A percentile compares a stretch with the other conserved stretches of the same genome.
phyloP scores from a whole-genome alignment of 1,140 invertebrate genomes.

The Muscidifurax raptorellus region DNA sequence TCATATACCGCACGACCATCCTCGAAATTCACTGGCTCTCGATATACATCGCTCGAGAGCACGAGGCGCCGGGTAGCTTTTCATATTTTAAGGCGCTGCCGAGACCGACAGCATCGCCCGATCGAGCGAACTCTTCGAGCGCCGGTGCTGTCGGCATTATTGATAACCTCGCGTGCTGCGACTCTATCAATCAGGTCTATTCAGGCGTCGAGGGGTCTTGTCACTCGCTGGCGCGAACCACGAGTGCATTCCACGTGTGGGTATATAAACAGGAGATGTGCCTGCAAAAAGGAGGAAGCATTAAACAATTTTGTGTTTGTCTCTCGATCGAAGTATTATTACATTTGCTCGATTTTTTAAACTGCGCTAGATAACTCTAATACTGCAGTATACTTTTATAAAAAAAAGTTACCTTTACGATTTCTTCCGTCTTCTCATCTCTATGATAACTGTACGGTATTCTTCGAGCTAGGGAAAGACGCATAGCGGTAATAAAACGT shows the following conservation, averaged over 20 bases:
- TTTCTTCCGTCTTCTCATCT: too few relatives aligned
- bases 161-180: constrained; percentile 45
- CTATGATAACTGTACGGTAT: too few relatives aligned
- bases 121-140: constrained; percentile 33
- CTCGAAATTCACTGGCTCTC: neutral
- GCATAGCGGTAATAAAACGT: neutral
- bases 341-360: too few relatives aligned
- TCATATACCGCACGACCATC: too few relatives aligned
- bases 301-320: too few relatives aligned
- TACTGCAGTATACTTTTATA: too few relatives aligned
- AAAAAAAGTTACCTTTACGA: too few relatives aligned
- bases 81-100: constrained; percentile 27
- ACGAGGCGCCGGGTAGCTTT: neutral
- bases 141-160: constrained; percentile 21
- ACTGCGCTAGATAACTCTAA: too few relatives aligned
- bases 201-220: constrained; percentile 12
- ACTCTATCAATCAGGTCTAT: constrained; percentile 46
- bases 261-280: too few relatives aligned
- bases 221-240: neutral
- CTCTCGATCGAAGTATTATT: too few relatives aligned
- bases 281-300: too few relatives aligned
- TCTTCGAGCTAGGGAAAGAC: neutral
- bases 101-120: constrained; percentile 10
- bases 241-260: neutral
- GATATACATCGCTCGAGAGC: neutral